Conservation (phyloP, 2,113 vertebrate species). For the Ceyx melanurus region DNA sequence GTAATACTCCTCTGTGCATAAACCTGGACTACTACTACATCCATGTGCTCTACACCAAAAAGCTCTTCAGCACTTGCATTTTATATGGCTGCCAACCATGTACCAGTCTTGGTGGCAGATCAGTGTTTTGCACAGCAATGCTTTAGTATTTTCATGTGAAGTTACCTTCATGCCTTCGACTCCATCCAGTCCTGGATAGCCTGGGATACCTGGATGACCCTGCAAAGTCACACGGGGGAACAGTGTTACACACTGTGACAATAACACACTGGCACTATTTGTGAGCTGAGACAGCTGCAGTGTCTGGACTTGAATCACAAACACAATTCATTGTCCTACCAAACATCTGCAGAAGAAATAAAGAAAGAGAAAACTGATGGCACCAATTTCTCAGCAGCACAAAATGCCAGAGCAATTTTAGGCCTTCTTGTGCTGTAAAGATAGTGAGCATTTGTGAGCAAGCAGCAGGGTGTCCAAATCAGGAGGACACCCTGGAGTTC, state of each 20-base stretch:
- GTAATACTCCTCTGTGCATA: neutral
- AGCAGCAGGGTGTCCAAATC: neutral
- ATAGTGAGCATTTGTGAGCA: neutral
- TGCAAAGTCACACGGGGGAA: conserved; percentile 12
- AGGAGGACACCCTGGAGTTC: neutral
- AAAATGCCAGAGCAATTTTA: neutral
- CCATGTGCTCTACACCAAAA: neutral
- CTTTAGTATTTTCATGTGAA: neutral
- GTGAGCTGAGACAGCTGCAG: neutral
- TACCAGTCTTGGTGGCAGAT: neutral
- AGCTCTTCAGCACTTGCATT: neutral
- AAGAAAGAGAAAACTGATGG: neutral
- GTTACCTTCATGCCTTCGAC: conserved; percentile 84
- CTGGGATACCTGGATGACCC: conserved; percentile 78
- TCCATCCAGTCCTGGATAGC: conserved; percentile 76
- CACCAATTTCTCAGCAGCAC: neutral
- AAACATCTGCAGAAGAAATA: neutral
- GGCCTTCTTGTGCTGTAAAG: neutral
- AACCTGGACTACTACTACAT: neutral
- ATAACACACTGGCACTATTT: neutral
- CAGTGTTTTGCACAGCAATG: neutral
- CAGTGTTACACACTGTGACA: neutral
- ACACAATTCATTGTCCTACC: neutral
- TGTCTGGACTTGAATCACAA: neutral
- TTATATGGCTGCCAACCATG: neutral